Conservation (phyloP, 2,797 vertebrate species). For the Crenuchus spilurus region DNA sequence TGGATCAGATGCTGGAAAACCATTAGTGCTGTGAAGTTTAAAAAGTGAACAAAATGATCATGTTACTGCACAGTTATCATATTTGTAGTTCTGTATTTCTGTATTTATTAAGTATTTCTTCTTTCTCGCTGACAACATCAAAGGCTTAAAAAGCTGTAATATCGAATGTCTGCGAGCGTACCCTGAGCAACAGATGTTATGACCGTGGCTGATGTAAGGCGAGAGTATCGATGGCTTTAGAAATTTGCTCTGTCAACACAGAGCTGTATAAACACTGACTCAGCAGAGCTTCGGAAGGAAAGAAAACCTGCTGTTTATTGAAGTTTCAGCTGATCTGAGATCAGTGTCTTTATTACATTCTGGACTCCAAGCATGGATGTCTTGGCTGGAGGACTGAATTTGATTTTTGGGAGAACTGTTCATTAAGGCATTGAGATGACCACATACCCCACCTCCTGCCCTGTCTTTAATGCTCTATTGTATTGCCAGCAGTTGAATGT, state of each 20-base stretch:
- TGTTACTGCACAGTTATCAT: too few relatives aligned
- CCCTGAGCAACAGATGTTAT: not conserved
- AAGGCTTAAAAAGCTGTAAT: not conserved
- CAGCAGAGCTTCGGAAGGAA: not conserved
- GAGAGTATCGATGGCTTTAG: not conserved
- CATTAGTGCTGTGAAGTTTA: too few relatives aligned
- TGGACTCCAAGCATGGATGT: too few relatives aligned
- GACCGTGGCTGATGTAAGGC: not conserved
- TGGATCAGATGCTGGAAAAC: too few relatives aligned
- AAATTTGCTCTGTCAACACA: constrained; percentile 1
- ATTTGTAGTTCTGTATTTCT: too few relatives aligned
- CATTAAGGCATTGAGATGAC: not conserved
- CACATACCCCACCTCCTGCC: not conserved
- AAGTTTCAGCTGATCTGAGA: not conserved
- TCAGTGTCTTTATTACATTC: not conserved
- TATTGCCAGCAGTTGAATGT: not conserved
- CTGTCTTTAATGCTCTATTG: not conserved
- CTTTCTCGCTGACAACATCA: too few relatives aligned
- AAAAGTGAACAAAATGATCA: too few relatives aligned
- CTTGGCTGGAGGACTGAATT: too few relatives aligned
- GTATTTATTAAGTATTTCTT: too few relatives aligned
- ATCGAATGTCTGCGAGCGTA: not conserved
- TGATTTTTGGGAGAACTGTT: too few relatives aligned
- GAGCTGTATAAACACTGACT: not conserved
- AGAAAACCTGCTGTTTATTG: not conserved